Evolutionary conservation across 2,888 invertebrate genomes (phyloP), one percentile per base, ranked within the genome.

Genomic region (Cactoblastis cactorum): DNA sequence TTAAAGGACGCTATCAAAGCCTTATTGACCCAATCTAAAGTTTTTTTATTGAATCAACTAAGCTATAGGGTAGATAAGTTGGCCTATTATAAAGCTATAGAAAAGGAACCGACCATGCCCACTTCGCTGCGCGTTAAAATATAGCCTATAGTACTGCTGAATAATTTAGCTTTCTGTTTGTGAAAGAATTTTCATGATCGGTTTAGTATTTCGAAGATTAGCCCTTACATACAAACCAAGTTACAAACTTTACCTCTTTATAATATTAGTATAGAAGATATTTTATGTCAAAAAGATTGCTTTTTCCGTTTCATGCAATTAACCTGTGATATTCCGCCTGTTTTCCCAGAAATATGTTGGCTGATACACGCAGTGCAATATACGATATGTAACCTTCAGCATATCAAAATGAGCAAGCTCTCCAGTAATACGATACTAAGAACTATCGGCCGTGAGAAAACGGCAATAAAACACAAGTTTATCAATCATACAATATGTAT

Each of bases 401-500:
- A 33, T 14, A 14, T 28, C 9, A 28, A 28, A 17, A 6, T 15
- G 28, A 12, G 45, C 15, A 15, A 3, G 15, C 45, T n/a, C 45
- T 14, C 12, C 18, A 33, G 45, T 45, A 33, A 33, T 33, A n/a
- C 14, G 33, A 33, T 45, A 45, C 45, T 6, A 17, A 9, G 14
- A 34, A 41, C 17, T 17, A 32, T 14, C n/a, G 3, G 17, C 9
- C 28, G 22, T 24, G 37, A 17, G 49, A 32, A 24, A 9, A 9
- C 17, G 15, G 17, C 37, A 86, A 80, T 83, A 69, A 87, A 86
- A 87, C 80, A 77, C 77, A 69, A 60, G 37, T 53, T 61, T 76
- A 80, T 86, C 88, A 89, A 87, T 89, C 89, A 87, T 89, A 89
- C 89, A 88, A 86, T 88, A 86, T 87, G 84, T 87, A 88, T 89